Percentiles rank a stretch among this genome's conserved stretches.
These are phyloP conservation scores for Dendrolimus punctatus DNA, from an alignment of 1,140 invertebrate genomes.

Conservation along the genomic window DNA sequence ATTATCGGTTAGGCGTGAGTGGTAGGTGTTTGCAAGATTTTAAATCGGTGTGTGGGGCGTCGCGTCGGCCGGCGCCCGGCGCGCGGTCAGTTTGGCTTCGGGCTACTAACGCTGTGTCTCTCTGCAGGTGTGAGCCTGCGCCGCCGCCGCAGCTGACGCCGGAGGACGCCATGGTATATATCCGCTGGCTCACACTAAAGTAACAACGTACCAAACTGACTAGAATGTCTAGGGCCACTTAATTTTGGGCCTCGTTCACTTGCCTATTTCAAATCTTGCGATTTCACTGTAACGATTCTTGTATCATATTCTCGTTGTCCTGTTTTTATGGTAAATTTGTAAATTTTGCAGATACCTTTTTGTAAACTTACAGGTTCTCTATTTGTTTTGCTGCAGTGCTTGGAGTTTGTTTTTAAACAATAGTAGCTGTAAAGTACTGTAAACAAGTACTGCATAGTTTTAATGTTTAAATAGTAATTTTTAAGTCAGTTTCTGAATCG, in stretches of 20 bases:
- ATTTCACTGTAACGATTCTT: slow-evolving; percentile 67
- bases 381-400: slow-evolving; percentile 74
- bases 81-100: slow-evolving; percentile 57
- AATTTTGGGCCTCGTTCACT: slow-evolving; percentile 71
- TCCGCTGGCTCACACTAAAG: slow-evolving; percentile 76
- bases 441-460: slow-evolving; percentile 74
- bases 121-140: slow-evolving; percentile 73
- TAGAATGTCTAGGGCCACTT: slow-evolving; percentile 68
- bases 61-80: slow-evolving; percentile 16
- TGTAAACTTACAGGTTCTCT: slow-evolving; percentile 71
- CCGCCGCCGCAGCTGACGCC: slow-evolving; percentile 65
- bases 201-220: slow-evolving; percentile 70
- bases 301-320: slow-evolving; percentile 51
- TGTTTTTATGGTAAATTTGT: slow-evolving; percentile 43
- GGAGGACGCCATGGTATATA: slow-evolving; percentile 76
- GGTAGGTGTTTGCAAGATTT: slow-evolving; percentile 46
- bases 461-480: slow-evolving; percentile 67
- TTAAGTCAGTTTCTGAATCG: slow-evolving; percentile 63
- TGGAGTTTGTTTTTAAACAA: slow-evolving; percentile 71
- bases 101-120: slow-evolving; percentile 72
- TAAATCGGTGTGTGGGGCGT: slow-evolving; percentile 50
- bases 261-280: slow-evolving; percentile 72
- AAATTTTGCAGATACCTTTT: slow-evolving; percentile 67
- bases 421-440: slow-evolving; percentile 73
- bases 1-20: slow-evolving; percentile 25